A percentile compares a stretch with the other conserved stretches of the same genome.
These are phyloP conservation scores for Rhyacichthys aspro DNA, from an alignment of 2,797 vertebrate species.

Conservation along the genomic window DNA sequence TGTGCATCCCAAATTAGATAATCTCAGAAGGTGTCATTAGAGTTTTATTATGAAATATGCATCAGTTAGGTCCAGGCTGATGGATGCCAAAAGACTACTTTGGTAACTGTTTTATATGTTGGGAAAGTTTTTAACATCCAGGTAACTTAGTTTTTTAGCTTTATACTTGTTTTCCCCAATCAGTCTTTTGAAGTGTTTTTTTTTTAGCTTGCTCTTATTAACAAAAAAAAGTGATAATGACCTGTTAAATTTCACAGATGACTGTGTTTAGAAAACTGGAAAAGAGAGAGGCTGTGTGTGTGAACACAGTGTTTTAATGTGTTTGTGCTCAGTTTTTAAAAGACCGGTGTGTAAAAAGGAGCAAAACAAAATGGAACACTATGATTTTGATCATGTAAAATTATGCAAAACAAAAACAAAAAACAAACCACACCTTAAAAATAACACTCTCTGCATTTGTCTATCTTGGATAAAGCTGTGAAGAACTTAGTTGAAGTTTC, in stretches of 20 bases:
- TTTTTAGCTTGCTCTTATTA: slow-evolving; percentile 1
- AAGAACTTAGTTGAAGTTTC: no score
- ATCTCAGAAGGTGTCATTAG: slow-evolving; percentile 6
- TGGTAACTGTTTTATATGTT: not conserved
- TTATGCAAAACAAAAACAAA: no score
- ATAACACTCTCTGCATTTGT: no score
- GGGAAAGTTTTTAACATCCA: not conserved
- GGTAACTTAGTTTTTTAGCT: not conserved
- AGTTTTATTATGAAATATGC: not conserved
- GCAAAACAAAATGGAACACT: no score
- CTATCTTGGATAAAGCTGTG: no score
- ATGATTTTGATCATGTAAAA: no score
- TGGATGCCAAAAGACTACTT: not conserved
- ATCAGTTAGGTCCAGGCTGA: not conserved
- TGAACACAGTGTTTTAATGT: no score
- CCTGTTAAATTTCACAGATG: slow-evolving; percentile 16
- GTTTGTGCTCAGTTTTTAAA: no score
- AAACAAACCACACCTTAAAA: no score
- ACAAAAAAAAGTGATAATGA: slow-evolving; percentile 6
- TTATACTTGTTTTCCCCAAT: not conserved
- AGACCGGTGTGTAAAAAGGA: no score
- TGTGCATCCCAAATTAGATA: slow-evolving; percentile 17
- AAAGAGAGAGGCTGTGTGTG: not conserved
- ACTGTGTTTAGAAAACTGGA: slow-evolving; percentile 11
- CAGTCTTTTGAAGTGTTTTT: not conserved